Evolutionary conservation across 2,888 invertebrate species (phyloP).

Genomic region (Epirrhoe tristata): DNA sequence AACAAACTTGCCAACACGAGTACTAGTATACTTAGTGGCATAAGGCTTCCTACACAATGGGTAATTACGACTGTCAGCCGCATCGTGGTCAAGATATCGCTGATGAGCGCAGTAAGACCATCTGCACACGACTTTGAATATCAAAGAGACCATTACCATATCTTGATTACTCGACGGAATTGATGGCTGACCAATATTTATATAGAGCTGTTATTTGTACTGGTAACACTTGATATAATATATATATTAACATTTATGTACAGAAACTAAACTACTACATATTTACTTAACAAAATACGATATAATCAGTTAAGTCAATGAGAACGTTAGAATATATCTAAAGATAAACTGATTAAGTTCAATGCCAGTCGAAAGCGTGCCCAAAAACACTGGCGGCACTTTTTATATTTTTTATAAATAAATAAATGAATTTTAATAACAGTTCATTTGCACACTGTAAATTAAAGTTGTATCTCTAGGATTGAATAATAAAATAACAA

Average conservation of each 20-base stretch:
- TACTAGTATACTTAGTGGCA: conserved; percentile 24
- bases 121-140: conserved; percentile 67
- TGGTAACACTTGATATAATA: background rate
- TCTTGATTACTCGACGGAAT: conserved; percentile 66
- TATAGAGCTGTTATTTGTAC: conserved; percentile 49
- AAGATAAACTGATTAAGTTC: too few species aligned
- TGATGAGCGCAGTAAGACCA: conserved; percentile 53
- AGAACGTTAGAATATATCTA: too few species aligned
- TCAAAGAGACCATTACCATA: conserved; percentile 72
- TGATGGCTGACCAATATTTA: conserved; percentile 54
- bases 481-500: too few species aligned
- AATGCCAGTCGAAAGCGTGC: too few species aligned
- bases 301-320: too few species aligned
- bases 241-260: background rate
- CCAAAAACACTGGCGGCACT: too few species aligned
- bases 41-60: conserved; percentile 38
- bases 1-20: conserved; percentile 27
- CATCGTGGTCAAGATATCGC: conserved; percentile 59
- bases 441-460: too few species aligned
- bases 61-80: conserved; percentile 50
- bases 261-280: background rate
- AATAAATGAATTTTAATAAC: too few species aligned
- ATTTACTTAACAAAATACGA: background rate
- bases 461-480: too few species aligned
- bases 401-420: too few species aligned